Evolutionary conservation across 2,113 vertebrate genomes (phyloP).

Genomic region (Lontra canadensis): DNA sequence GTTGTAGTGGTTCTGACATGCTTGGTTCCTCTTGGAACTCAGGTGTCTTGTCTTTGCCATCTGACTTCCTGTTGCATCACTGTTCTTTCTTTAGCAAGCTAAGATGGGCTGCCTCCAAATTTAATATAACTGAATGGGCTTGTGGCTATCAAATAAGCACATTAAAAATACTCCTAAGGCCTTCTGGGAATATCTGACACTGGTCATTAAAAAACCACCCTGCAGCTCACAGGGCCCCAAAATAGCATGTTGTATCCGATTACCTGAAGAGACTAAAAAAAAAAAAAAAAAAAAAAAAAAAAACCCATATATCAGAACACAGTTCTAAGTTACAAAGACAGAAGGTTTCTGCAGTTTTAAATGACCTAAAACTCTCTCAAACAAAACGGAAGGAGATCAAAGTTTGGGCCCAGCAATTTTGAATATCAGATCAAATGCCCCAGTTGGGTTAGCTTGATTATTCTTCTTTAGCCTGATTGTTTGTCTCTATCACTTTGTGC

Average conservation of each 20-base stretch:
- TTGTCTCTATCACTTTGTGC: conserved; percentile 68
- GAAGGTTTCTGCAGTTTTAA: conserved; percentile 53
- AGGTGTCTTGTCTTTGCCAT: background rate
- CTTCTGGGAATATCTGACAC: conserved; percentile 29
- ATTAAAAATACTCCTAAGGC: conserved; percentile 53
- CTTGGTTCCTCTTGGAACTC: background rate
- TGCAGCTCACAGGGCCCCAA: conserved; percentile 23
- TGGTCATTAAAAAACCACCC: conserved; percentile 51
- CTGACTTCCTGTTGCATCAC: conserved; percentile 36
- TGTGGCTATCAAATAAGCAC: conserved; percentile 46
- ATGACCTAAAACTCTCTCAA: conserved; percentile 59
- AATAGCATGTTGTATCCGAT: conserved; percentile 65
- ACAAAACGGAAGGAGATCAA: conserved; percentile 68
- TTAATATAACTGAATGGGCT: conserved; percentile 67
- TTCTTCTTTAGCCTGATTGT: conserved; percentile 73
- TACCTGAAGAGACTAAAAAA: conserved; percentile 62
- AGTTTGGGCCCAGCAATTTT: conserved; percentile 56
- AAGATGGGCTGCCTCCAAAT: conserved; percentile 37
- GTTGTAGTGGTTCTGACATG: background rate
- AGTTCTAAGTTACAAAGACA: conserved; percentile 24
- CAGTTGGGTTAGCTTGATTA: conserved; percentile 53
- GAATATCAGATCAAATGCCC: conserved; percentile 70
- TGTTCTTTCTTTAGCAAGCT: conserved; percentile 63
- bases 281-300: too few relatives aligned
- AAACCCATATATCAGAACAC: conserved; percentile 34